Evolutionary conservation across 2,797 vertebrate genomes (phyloP).

Genomic region (Argyrosomus regius): DNA sequence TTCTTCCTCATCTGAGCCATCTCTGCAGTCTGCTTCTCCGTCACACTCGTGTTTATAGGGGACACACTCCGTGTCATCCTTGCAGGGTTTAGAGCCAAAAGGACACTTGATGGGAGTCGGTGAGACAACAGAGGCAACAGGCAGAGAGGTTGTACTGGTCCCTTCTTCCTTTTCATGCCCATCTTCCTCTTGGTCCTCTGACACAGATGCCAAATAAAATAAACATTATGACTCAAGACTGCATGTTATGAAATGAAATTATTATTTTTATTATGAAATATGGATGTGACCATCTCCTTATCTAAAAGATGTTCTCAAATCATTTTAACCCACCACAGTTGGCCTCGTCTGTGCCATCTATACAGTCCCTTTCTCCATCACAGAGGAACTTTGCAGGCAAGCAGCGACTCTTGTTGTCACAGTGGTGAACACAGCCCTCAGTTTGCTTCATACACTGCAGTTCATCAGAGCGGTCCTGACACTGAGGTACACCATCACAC

Average conservation of each 20-base stretch:
- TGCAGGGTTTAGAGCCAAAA: conserved; percentile 79
- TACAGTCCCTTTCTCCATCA: conserved; percentile 89
- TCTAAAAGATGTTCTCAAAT: conserved; percentile 15
- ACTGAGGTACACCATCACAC: conserved; percentile 90
- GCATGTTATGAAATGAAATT: background rate
- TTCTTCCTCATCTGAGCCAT: conserved; percentile 91
- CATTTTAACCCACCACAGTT: conserved; percentile 85
- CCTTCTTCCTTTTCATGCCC: background rate
- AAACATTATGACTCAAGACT: background rate
- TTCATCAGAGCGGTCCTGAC: conserved; percentile 92
- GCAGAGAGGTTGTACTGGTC: background rate
- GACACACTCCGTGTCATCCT: conserved; percentile 83
- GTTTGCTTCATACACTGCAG: conserved; percentile 77
- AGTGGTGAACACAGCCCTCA: conserved; percentile 86
- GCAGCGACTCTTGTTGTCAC: conserved; percentile 85
- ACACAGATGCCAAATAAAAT: background rate
- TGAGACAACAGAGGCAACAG: conserved; percentile 48
- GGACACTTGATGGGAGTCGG: conserved; percentile 69
- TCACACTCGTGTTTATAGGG: conserved; percentile 87
- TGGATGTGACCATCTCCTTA: no score
- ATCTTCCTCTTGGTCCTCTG: conserved; percentile 49
- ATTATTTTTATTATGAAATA: background rate
- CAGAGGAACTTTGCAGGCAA: conserved; percentile 90
- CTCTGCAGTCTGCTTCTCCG: conserved; percentile 88
- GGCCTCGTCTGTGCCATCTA: conserved; percentile 87